Evolutionary conservation across 2,113 vertebrate species (phyloP).

Genomic region (Trinectes maculatus): DNA sequence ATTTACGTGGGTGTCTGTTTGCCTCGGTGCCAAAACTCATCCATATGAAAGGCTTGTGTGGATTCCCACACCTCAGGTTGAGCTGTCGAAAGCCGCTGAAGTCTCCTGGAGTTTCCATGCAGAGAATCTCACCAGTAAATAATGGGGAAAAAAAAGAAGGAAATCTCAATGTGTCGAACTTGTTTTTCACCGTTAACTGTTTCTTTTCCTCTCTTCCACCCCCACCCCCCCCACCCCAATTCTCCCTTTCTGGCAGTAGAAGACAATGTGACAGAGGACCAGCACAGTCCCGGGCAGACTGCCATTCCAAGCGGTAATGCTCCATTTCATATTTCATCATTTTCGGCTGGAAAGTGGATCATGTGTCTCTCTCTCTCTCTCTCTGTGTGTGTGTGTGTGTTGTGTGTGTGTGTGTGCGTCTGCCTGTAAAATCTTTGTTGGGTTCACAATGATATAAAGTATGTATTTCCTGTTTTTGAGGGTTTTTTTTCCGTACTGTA

Average conservation of each 20-base stretch:
- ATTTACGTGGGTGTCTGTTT: conserved; percentile 79
- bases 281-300: conserved; percentile 87
- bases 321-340: conserved; percentile 83
- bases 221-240: conserved; percentile 53
- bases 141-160: conserved; percentile 71
- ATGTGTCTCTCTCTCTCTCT: conserved; percentile 47
- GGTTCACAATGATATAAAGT: conserved; percentile 49
- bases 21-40: conserved; percentile 76
- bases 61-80: conserved; percentile 76
- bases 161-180: conserved; percentile 72
- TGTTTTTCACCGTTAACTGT: conserved; percentile 76
- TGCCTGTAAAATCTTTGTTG: conserved; percentile 45
- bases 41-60: conserved; percentile 76
- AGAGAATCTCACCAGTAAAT: conserved; percentile 73
- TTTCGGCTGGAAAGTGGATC: conserved; percentile 77
- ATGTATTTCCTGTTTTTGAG: conserved; percentile 57
- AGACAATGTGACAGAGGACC: conserved; percentile 89
- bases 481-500: conserved; percentile 37
- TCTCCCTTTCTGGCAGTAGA: conserved; percentile 88
- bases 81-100: conserved; percentile 74
- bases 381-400: conserved; percentile 37
- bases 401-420: conserved; percentile 3
- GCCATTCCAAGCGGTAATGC: conserved; percentile 87
- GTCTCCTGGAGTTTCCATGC: conserved; percentile 70
- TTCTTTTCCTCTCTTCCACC: conserved; percentile 75